phyloP scores from a whole-genome alignment of 2,888 invertebrate species.

The Ypsolopha scabrella region DNA sequence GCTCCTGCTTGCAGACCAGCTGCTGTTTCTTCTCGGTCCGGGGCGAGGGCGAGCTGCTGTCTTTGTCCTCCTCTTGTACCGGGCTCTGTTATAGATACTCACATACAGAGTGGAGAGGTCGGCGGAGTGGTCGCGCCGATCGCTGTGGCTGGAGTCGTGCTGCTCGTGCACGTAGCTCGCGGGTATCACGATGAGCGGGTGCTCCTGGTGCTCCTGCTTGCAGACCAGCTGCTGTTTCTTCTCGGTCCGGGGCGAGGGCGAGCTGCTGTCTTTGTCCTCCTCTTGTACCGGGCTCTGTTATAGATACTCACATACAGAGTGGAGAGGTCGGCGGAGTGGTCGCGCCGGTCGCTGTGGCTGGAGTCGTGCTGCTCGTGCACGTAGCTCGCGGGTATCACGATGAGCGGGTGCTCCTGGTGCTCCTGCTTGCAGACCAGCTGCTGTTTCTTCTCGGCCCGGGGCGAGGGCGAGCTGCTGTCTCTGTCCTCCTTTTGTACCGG shows the following conservation, averaged over 20 bases:
- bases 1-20: constrained; percentile 14
- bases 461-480: constrained; percentile 13
- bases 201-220: constrained; percentile 18
- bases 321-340: too few relatives aligned
- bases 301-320: background rate
- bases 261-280: constrained; percentile 19
- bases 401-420: constrained; percentile 30
- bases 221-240: constrained; percentile 18
- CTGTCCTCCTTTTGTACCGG: constrained; percentile 14
- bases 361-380: constrained; percentile 14
- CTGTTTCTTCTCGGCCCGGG: constrained; percentile 12
- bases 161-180: constrained; percentile 23
- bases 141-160: background rate
- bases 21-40: constrained; percentile 21
- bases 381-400: constrained; percentile 36
- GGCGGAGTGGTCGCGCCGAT: too few relatives aligned
- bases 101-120: too few relatives aligned
- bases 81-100: constrained; percentile 12
- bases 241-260: too few relatives aligned
- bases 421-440: constrained; percentile 14
- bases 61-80: constrained; percentile 14
- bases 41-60: too few relatives aligned
- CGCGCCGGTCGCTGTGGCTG: too few relatives aligned
- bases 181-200: constrained; percentile 42
- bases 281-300: constrained; percentile 13